Base-by-base conservation (phyloP, 2,888 invertebrate species). In the Coleophora flavipennella region DNA sequence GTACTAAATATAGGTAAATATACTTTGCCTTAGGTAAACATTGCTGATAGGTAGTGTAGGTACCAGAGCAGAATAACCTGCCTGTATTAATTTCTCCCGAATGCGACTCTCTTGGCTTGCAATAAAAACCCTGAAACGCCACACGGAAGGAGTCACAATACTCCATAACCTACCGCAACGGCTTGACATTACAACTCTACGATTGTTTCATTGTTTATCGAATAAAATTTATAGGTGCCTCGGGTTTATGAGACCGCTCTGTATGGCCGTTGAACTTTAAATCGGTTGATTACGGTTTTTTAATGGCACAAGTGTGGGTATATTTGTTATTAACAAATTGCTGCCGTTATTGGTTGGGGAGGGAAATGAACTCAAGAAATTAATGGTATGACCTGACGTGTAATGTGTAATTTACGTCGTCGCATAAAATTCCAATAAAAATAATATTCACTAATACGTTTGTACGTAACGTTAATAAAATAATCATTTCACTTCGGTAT, bases 151-250 rank as follows among this genome's bases (percentile, higher is more conserved):
- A 63, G 54, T 59, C 51, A 62, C 67, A 68, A 68, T 62, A 53
- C 59, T 57, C 66, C 67, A 69, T 71, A 78, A 73, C 73, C 76
- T 79, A 73, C 73, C 75, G 61, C 78, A 75, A 80, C 76, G 69
- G 62, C 69, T 72, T 73, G 73, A 71, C 67, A 74, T 74, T 67
- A 72, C 62, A 62, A 58, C 55, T 49, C 48, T 45, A 45, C 64
- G 65, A 76, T 75, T 75, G 74, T 77, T 79, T 74, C 78, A 72
- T 72, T 83, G 80, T 81, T 78, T 80, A 75, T 75, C 67, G 69
- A 67, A 73, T 72, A 67, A 68, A 72, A 71, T 76, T 78, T 69
- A 69, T 66, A 65, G 58, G 67, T 60, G 60, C 66, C 61, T 63
- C 61, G 64, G 57, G 63, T 73, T 72, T 75, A 74, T 58, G 67